A percentile compares a stretch with the other conserved stretches of the same genome.
Evolutionary conservation across 2,113 vertebrate species (phyloP).

Genomic region (Crotalus helleri): DNA sequence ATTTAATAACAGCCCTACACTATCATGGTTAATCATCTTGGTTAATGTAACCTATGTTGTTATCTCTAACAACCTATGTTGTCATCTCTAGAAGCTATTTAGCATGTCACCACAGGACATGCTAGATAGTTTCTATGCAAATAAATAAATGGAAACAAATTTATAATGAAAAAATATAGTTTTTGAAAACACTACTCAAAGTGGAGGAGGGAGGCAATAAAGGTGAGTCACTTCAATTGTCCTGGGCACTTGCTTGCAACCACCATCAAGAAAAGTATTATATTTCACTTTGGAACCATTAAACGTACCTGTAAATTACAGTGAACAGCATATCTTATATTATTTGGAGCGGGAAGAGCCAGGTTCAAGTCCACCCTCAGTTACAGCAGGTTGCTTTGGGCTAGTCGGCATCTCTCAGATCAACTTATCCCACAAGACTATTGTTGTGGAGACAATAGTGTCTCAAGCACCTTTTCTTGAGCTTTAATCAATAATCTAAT

Average conservation of each 20-base stretch:
- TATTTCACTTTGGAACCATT: not conserved
- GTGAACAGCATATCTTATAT: not conserved
- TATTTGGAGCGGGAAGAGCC: not conserved
- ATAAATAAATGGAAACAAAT: not conserved
- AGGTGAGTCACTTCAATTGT: not conserved
- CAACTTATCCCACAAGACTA: not conserved
- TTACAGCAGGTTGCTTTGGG: not conserved
- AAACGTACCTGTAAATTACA: not conserved
- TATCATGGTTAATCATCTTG: not conserved
- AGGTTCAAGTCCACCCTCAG: not conserved
- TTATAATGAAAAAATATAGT: not conserved
- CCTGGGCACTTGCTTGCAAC: not conserved
- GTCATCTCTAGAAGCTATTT: not conserved
- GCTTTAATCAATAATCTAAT: not conserved
- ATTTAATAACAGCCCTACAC: not conserved
- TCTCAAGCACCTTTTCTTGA: not conserved
- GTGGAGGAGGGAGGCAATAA: not conserved
- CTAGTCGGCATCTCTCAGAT: not conserved
- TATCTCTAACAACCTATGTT: not conserved
- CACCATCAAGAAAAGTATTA: not conserved
- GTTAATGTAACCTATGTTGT: not conserved
- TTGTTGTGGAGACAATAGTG: not conserved
- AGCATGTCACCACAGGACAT: not conserved
- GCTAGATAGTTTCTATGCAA: not conserved
- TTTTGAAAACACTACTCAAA: not conserved